phyloP scores from a whole-genome alignment of 2,113 vertebrate genomes.

The rabbit (Oryctolagus cuniculus) region DNA sequence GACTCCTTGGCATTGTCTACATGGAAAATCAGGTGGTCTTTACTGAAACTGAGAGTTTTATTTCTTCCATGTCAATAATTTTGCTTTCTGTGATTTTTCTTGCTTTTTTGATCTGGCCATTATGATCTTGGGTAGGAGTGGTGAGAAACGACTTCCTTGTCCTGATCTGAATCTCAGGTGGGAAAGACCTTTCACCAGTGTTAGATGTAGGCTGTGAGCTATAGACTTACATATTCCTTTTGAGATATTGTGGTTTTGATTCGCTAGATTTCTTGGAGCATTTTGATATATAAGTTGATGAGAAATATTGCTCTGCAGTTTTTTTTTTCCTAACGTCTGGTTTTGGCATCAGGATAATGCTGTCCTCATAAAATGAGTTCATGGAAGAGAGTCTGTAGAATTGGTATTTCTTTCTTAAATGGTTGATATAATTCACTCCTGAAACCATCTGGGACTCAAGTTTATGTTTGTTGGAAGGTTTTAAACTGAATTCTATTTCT shows the following conservation, averaged over 20 bases:
- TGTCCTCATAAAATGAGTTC: no score
- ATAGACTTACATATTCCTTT: background rate
- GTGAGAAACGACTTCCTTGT: background rate
- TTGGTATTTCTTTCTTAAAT: background rate
- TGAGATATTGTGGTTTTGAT: background rate
- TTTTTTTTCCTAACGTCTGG: no score
- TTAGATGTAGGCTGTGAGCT: background rate
- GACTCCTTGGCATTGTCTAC: background rate
- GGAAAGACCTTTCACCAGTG: background rate
- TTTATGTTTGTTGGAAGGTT: background rate
- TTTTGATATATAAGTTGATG: background rate
- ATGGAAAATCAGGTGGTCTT: background rate
- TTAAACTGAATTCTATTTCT: background rate
- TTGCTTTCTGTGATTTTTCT: background rate
- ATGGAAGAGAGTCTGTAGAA: background rate
- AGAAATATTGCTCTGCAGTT: no score
- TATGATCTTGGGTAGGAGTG: background rate
- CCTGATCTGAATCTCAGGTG: background rate
- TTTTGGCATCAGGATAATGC: no score
- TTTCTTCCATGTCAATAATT: background rate
- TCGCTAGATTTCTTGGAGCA: background rate
- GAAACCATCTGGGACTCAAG: background rate
- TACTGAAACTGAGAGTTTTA: background rate
- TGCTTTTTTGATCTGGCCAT: background rate
- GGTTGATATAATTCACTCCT: background rate